Base-by-base conservation (phyloP, 2,113 vertebrate species). In the Cavia porcellus region DNA sequence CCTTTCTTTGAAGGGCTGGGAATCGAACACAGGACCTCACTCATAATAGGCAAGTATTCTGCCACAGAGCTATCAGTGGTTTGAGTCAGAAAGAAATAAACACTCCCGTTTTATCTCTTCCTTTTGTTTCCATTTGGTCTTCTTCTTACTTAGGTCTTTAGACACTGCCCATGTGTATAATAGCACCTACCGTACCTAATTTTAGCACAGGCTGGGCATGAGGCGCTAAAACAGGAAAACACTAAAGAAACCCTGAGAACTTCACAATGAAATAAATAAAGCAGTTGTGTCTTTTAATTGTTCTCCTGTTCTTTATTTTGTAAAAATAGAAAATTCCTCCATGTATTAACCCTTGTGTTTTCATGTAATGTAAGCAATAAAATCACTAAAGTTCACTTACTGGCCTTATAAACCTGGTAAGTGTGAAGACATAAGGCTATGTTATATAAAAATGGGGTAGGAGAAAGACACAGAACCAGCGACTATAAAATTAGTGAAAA, bases 201-300 rank as follows among this genome's bases (percentile, higher is more conserved):
- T 79, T 80, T 88, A 96, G 64, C 88, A 81, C 35, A 86, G 59
- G 35, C 9, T 95, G 66, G 30, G 50, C 68, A 61, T 52, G 45
- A 96, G 96, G 42, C 94, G 13, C 20, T 59, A 30, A 89, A 86
- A 80, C 8, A 90, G 35, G n/a, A 96, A 96, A 95, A 95, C 8
- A 62, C 20, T 47, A 45, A 55, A 47, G 57, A 74, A 95, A 80
- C 59, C 82, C 94, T 91, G 86, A 95, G 72, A 86, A 47, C 45
- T 82, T 92, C 25, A 52, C n/a, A 59, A 45, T 83, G 70, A 89
- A 87, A 86, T 93, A 92, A 89, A 81, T 57, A 87, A 12, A 82
- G 28, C n/a, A 75, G 77, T 19, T 74, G 8, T 64, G 95, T 62
- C 70, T 28, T 86, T 94, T 55, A 90, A 61, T 19, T 45, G 25